Evolutionary conservation across 2,888 invertebrate genomes (phyloP), one percentile per base, ranked within the genome.

Genomic region (Dioctria rufipes): DNA sequence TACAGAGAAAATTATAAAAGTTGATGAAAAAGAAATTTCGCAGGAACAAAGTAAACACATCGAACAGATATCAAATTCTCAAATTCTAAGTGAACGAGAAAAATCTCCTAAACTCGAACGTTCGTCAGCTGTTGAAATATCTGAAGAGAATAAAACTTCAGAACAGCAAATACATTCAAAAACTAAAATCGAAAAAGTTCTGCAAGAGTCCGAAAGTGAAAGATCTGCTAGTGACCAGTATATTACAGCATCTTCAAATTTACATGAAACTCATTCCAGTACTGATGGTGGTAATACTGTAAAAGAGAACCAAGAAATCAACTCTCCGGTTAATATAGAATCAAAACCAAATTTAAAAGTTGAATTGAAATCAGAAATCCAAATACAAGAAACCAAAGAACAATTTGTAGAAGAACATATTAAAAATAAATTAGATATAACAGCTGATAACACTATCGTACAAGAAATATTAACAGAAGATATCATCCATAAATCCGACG

Each of bases 1-100:
- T 79, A 71, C 82, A 61, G 43, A 80, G 39, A 81, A 85, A 80
- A 79, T 69, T 40, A 84, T 79, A n/a, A 54, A 82, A 65, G 61
- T 80, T 71, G 67, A 82, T 67, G 61, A 80, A 37, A 81, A 83
- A 80, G 79, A 73, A n/a, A 51, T 54, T 65, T 60, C 39, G 3
- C 13, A 61, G 8, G 80, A 81, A 49, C n/a, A 63, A 11, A 78
- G 40, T 37, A 63, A 79, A 69, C 51, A 75, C 25, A n/a, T 82
- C 11, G 51, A 73, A 75, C 43, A 63, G 2, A 79, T 51, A 80
- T 40, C 67, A 37, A 46, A 75, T 13, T 9, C 63, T 37, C n/a
- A 77, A 66, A 42, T 78, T 39, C 25, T 37, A 5, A 37, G 11
- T 43, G 80, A 81, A 78, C 61, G 77, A 60, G 80, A 78, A 63